Conservation (phyloP, 2,113 vertebrate genomes). For the Herpetotheres cachinnans region DNA sequence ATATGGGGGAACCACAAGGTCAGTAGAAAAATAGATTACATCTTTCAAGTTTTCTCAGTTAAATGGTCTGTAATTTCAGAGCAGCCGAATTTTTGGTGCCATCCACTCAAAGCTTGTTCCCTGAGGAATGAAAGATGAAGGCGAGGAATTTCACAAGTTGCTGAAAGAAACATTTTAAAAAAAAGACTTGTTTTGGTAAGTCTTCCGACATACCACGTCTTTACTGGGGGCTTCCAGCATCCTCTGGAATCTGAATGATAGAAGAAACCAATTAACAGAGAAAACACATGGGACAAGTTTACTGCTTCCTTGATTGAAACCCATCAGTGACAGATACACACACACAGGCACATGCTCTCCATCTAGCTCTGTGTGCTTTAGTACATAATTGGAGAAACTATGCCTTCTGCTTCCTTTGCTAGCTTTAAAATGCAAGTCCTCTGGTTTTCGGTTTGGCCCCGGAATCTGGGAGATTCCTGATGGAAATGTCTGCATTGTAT, state of each 20-base stretch:
- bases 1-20: not conserved
- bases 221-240: not conserved
- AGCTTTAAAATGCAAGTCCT: not conserved
- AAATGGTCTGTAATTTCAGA: conserved; percentile 40
- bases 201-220: not conserved
- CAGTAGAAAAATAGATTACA: not conserved
- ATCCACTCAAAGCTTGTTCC: not conserved
- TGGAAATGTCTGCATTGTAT: not conserved
- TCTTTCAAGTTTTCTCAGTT: conserved; percentile 9
- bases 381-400: not conserved
- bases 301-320: conserved; percentile 14
- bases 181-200: conserved; percentile 34
- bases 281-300: conserved; percentile 54
- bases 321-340: conserved; percentile 1
- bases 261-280: conserved; percentile 55
- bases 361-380: not conserved
- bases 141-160: conserved; percentile 68
- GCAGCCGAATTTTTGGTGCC: not conserved
- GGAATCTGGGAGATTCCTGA: not conserved
- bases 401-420: not conserved
- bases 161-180: conserved; percentile 7
- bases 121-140: conserved; percentile 7
- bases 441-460: not conserved
- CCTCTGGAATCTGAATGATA: conserved; percentile 32
- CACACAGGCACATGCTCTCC: not conserved